Evolutionary conservation across 2,797 vertebrate genomes (phyloP), one percentile per base, ranked within the genome.

Genomic region (Malurus leucopterus): DNA sequence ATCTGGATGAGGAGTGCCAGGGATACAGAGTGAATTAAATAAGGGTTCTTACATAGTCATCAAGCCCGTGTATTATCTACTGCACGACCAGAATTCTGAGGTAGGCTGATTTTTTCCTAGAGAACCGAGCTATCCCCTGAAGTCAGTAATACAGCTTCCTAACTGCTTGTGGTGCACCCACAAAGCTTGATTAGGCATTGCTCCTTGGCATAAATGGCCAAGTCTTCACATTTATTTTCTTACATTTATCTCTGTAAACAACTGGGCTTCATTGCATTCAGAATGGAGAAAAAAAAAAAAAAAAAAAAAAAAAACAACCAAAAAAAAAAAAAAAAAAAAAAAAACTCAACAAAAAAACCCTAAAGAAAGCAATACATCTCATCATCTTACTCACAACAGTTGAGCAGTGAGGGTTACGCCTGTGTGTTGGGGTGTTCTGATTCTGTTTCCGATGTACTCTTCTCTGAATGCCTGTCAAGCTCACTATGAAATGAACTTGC

Each of bases 21-120:
- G 30, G 40, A 49, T 64, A 75, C 20, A 40, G 23, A 63, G 19
- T 21, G 61, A 86, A 90, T 81, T 78, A 81, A 89, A 82, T 51
- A 67, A 71, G 26, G 24, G 55, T 64, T 67, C 36, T 58, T 68
- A 47, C 61, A 41, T 5, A 72, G 59, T 46, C 73, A 43, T 87
- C 32, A 68, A 51, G 18, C 3, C 6, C 3, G 29, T 79, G 16
- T 73, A 38, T 78, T 78, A 73, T 73, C 79, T 71, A n/a, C 49
- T 75, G 44, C 51, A 75, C 57, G 78, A 81, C 9, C 17, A 78
- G 47, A 89, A 79, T 64, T 72, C 69, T 46, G 53, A 72, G 1
- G 1, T 6, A 80, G 65, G 54, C n/a, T 85, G 38, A 15, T 30
- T 13, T 75, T 75, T 58, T 76, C 41, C n/a, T 81, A 67, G 57